These are phyloP conservation scores for Enteromius afrohamiltoni DNA, from an alignment of 2,797 vertebrate genomes.

Conservation along the genomic window DNA sequence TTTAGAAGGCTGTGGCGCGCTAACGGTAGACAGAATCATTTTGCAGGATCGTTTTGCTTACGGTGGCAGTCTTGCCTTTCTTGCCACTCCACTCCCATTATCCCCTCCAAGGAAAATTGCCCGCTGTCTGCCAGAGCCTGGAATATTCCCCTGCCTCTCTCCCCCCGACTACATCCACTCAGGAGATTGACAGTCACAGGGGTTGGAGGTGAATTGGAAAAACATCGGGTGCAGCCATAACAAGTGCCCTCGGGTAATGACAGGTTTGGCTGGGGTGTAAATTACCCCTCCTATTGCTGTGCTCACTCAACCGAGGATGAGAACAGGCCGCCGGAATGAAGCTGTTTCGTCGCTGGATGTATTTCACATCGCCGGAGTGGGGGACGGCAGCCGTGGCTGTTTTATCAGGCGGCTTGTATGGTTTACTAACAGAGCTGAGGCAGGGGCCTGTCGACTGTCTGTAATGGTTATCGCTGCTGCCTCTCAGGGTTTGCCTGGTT, in stretches of 20 bases:
- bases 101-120: conserved; percentile 75
- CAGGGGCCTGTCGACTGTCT: conserved; percentile 55
- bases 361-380: conserved; percentile 49
- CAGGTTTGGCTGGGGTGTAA: conserved; percentile 73
- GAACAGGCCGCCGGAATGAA: conserved; percentile 54
- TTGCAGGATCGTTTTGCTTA: conserved; percentile 66
- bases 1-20: conserved; percentile 63
- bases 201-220: conserved; percentile 66
- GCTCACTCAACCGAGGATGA: conserved; percentile 52
- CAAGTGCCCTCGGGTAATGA: conserved; percentile 77
- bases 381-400: conserved; percentile 46
- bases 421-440: conserved; percentile 61
- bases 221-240: conserved; percentile 65
- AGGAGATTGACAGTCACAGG: conserved; percentile 64
- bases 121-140: conserved; percentile 68
- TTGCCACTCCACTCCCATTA: conserved; percentile 70
- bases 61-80: conserved; percentile 65
- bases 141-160: conserved; percentile 65
- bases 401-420: conserved; percentile 51
- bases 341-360: conserved; percentile 55
- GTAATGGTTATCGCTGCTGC: conserved; percentile 52
- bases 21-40: conserved; percentile 54
- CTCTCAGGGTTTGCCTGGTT: conserved; percentile 60
- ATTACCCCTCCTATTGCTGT: conserved; percentile 65
- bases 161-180: conserved; percentile 59